A percentile compares a stretch with the other conserved stretches of the same genome.
Evolutionary conservation across 2,113 vertebrate species (phyloP).

Genomic region (Crotalus horridus): DNA sequence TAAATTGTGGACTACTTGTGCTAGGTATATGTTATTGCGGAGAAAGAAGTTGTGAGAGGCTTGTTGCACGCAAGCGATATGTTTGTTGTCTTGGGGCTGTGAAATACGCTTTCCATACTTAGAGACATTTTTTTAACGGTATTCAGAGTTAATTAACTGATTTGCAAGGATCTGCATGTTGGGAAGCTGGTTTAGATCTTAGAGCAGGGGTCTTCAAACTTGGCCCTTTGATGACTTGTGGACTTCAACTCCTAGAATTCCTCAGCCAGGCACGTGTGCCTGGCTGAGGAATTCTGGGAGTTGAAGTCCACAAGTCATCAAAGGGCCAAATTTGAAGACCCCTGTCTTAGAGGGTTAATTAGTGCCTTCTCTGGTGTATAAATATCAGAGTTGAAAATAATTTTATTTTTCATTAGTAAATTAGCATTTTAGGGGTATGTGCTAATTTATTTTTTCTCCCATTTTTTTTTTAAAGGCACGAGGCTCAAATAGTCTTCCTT

Average conservation of each 20-base stretch:
- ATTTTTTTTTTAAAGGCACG: conserved; percentile 73
- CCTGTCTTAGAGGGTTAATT: neutral
- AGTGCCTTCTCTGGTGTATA: neutral
- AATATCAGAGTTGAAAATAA: neutral
- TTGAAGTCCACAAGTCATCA: too few relatives aligned
- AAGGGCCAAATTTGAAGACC: too few relatives aligned
- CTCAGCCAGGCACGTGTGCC: too few relatives aligned
- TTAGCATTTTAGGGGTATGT: neutral
- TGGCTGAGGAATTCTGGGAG: too few relatives aligned
- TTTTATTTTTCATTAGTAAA: neutral
- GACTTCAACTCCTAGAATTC: too few relatives aligned
- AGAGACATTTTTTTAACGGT: neutral
- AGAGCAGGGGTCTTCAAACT: too few relatives aligned
- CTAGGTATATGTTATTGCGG: too few relatives aligned
- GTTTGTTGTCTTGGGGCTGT: neutral
- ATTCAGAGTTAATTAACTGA: conserved; percentile 5
- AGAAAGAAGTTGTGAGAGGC: neutral
- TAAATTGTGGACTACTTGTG: too few relatives aligned
- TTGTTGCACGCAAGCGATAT: neutral
- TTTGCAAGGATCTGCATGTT: neutral
- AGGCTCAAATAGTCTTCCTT: conserved; percentile 84
- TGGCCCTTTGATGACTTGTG: too few relatives aligned
- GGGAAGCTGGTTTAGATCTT: neutral
- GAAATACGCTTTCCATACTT: neutral
- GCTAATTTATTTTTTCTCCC: conserved; percentile 7